phyloP scores from a whole-genome alignment of 2,888 invertebrate species.

The Chrysolina americana region DNA sequence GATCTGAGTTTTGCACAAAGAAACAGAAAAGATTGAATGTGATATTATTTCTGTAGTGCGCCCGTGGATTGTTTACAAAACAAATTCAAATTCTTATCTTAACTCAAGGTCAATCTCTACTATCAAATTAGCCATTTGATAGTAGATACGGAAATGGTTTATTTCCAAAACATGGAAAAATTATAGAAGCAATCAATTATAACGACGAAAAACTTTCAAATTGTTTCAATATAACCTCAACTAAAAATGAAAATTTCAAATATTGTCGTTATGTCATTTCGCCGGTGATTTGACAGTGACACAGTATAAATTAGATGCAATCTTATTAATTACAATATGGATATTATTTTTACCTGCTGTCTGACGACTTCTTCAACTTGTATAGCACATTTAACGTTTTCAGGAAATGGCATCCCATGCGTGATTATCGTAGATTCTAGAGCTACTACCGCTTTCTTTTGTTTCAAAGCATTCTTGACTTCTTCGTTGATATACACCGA shows the following conservation, averaged over 20 bases:
- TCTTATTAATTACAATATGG: no score
- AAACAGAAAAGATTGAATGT: no score
- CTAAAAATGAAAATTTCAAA: no score
- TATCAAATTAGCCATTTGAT: background rate
- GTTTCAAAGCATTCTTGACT: conserved; percentile 77
- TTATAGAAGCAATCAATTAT: no score
- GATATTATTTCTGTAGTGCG: background rate
- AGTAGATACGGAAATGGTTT: no score
- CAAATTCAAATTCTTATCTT: background rate
- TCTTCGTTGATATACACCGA: conserved; percentile 68
- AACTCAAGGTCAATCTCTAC: background rate
- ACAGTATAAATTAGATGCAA: no score
- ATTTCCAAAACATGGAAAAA: no score
- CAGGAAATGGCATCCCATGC: conserved; percentile 97
- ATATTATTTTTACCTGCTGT: conserved; percentile 71
- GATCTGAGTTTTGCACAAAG: no score
- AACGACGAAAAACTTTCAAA: no score
- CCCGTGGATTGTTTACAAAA: background rate
- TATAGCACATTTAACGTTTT: conserved; percentile 88
- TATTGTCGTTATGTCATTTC: no score
- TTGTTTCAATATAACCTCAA: no score
- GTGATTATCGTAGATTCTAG: conserved; percentile 98
- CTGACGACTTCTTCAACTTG: conserved; percentile 86
- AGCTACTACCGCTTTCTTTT: conserved; percentile 86
- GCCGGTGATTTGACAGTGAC: no score